These are phyloP conservation scores for Periophthalmus magnuspinnatus DNA, from an alignment of 2,797 vertebrate species.

Conservation along the genomic window DNA sequence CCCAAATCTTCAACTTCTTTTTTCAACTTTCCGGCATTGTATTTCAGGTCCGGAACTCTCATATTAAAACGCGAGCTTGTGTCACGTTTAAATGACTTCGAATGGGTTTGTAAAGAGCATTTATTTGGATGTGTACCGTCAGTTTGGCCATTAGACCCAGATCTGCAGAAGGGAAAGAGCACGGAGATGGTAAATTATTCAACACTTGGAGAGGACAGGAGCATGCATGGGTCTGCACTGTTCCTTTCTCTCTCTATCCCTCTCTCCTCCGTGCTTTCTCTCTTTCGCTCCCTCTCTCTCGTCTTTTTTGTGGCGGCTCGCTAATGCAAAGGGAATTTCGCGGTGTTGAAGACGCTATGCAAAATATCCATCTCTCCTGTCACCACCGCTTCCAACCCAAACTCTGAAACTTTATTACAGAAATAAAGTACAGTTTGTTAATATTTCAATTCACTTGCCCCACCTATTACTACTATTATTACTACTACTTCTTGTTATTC, in stretches of 20 bases:
- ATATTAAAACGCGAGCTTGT: too few species aligned
- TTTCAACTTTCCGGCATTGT: too few species aligned
- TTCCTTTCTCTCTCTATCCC: slow-evolving; percentile 38
- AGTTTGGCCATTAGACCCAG: slow-evolving; percentile 69
- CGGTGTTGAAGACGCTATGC: slow-evolving; percentile 64
- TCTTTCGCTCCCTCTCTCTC: neutral
- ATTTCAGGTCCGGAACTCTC: too few species aligned
- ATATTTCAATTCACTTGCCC: too few species aligned
- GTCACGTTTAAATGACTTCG: neutral
- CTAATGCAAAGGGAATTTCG: slow-evolving; percentile 69
- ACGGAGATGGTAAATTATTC: slow-evolving; percentile 77
- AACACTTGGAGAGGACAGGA: slow-evolving; percentile 67
- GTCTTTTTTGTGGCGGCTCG: slow-evolving; percentile 11
- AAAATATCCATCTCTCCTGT: slow-evolving; percentile 51
- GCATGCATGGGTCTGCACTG: slow-evolving; percentile 61
- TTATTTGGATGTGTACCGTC: slow-evolving; percentile 52
- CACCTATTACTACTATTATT: too few species aligned
- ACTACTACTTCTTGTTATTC: too few species aligned
- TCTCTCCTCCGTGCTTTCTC: slow-evolving; percentile 17
- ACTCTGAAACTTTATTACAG: too few species aligned
- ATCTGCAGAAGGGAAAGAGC: slow-evolving; percentile 67
- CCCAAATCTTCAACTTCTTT: neutral
- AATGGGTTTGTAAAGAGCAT: neutral
- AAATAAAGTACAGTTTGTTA: too few species aligned
- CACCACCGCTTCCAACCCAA: slow-evolving; percentile 41